Evolutionary conservation across 2,113 vertebrate genomes (phyloP).

Genomic region (Myodes glareolus): DNA sequence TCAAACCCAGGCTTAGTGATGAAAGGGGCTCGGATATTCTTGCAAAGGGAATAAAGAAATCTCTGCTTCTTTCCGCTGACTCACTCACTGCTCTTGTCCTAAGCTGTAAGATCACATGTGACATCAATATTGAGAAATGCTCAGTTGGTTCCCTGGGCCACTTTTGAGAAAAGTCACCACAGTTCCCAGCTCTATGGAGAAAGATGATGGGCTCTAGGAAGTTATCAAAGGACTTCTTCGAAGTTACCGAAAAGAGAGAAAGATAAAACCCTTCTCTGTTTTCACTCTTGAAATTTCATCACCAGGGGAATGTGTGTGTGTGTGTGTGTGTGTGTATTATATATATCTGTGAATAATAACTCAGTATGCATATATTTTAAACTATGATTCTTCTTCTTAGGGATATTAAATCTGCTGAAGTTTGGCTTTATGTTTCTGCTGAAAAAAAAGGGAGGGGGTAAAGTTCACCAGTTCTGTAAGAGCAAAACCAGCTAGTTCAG

Average conservation of each 20-base stretch:
- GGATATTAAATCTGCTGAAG: slow-evolving; percentile 11
- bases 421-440: background rate
- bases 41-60: background rate
- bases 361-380: slow-evolving; percentile 30
- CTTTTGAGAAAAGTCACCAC: background rate
- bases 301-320: background rate
- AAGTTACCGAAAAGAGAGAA: background rate
- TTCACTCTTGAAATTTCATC: background rate
- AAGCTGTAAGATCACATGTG: background rate
- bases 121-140: background rate
- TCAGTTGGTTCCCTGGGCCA: background rate
- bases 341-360: slow-evolving; percentile 1
- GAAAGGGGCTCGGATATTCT: background rate
- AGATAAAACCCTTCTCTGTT: background rate
- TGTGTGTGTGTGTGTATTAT: background rate
- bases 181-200: background rate
- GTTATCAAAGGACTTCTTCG: background rate
- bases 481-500: slow-evolving; percentile 33
- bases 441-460: background rate
- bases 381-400: slow-evolving; percentile 24
- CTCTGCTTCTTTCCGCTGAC: background rate
- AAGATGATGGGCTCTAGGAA: background rate
- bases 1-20: slow-evolving; percentile 37
- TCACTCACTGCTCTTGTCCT: background rate
- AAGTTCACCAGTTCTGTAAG: background rate